These are phyloP conservation scores for Muricea muricata DNA, from an alignment of 92 coral and sea anemone genomes.

Conservation along the genomic window DNA sequence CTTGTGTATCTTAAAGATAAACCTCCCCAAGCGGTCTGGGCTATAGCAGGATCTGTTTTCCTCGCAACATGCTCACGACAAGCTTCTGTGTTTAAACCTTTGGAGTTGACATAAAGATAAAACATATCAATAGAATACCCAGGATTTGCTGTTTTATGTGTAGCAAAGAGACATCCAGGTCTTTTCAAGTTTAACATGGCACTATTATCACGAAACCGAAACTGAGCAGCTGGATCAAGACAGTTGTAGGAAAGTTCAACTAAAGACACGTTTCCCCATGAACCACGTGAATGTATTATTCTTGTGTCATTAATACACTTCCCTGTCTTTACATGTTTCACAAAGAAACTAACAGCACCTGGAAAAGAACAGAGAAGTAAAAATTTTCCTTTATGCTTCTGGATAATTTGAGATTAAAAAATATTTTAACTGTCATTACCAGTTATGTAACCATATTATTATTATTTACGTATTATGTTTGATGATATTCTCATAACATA, in stretches of 20 bases:
- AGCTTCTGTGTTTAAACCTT: background rate
- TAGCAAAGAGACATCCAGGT: background rate
- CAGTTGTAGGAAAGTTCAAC: background rate
- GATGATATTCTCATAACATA: no score
- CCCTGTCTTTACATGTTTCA: background rate
- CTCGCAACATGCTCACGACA: background rate
- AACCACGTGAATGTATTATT: background rate
- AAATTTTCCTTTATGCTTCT: background rate
- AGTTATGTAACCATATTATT: no score
- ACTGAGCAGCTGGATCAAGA: conserved; percentile 22
- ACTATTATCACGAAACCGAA: background rate
- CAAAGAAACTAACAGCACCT: background rate
- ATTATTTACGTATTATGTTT: no score
- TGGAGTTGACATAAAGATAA: background rate
- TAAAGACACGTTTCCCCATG: background rate
- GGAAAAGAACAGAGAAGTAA: background rate
- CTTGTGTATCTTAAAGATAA: no score
- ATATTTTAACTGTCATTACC: no score
- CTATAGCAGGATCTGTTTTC: no score
- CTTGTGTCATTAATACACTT: background rate
- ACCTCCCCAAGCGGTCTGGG: background rate
- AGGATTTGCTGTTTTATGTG: no score
- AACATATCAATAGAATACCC: background rate
- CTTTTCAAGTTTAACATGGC: background rate
- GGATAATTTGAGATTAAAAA: no score